phyloP scores from a whole-genome alignment of 2,888 invertebrate genomes.

The Nephrotoma guestfalica region DNA sequence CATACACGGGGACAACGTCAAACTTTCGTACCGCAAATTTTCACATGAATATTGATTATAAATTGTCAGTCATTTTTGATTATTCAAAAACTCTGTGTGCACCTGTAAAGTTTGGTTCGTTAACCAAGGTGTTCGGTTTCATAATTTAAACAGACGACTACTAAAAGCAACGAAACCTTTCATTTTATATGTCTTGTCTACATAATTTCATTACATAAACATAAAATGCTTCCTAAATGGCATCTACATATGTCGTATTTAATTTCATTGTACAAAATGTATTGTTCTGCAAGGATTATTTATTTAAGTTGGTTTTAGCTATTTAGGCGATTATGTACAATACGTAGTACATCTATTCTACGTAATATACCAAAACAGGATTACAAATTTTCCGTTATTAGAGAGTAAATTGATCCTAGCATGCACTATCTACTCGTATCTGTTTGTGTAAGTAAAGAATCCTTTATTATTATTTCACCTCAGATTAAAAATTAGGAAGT shows the following conservation, averaged over 20 bases:
- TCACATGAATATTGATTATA: background rate
- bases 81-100: background rate
- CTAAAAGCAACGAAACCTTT: background rate
- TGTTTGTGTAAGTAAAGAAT: background rate
- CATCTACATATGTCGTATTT: background rate
- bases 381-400: background rate
- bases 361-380: background rate
- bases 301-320: background rate
- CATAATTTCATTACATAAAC: background rate
- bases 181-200: background rate
- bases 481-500: background rate
- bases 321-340: background rate
- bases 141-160: background rate
- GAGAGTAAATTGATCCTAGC: background rate
- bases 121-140: background rate
- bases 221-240: background rate
- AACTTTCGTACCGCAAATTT: background rate
- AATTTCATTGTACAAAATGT: background rate
- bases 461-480: background rate
- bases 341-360: background rate
- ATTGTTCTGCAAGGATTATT: background rate
- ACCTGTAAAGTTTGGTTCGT: background rate
- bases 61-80: background rate
- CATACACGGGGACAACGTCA: background rate
- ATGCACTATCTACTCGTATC: background rate